Evolutionary conservation across 2,888 invertebrate species (phyloP), one percentile per base, ranked within the genome.

Genomic region (Gandaritis pyraliata): DNA sequence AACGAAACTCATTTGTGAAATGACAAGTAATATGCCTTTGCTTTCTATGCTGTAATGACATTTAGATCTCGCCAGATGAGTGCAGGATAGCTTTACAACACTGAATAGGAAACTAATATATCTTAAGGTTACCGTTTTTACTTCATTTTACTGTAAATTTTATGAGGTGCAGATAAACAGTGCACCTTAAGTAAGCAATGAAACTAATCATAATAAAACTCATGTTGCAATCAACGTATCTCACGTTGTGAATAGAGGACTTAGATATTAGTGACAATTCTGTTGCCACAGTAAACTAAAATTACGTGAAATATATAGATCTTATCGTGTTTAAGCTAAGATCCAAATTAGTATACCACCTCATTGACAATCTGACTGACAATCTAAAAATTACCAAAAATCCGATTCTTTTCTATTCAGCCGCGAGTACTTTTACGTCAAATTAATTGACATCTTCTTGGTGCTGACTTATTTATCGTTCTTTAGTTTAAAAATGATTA

Each of bases 1-100:
- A 78, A 85, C 87, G 79, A 86, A 88, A 83, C 83, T 86, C 86
- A 90, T 90, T 90, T 86, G 82, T 77, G 75, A 78, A 84, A 86
- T 88, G 86, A 88, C 87, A 84, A 87, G 86, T 83, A 85, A 85
- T 85, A 88, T 79, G 82, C 80, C 78, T 53, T 36, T 57, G 50
- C 60, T 61, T 64, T 64, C 60, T 57, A 53, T 64, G 29, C 36
- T 50, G 56, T 57, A 61, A 64, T 50, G 57, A 47, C 50, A 63
- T 55, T 58, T 43, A 16, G 58, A 47, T 41, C 55, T 47, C 7
- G 51, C 36, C 43, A 46, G 50, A 46, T 50, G 33, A 41, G 46
- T 23, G 53, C 23, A 43, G 29, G 57, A 29, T 43, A 39, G 16
- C 16, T 46, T 36, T 33, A 5, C n/a, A n/a, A 43, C 18, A 2